Base-by-base conservation (phyloP, 1,140 invertebrate species). In the Solenopsis invicta region DNA sequence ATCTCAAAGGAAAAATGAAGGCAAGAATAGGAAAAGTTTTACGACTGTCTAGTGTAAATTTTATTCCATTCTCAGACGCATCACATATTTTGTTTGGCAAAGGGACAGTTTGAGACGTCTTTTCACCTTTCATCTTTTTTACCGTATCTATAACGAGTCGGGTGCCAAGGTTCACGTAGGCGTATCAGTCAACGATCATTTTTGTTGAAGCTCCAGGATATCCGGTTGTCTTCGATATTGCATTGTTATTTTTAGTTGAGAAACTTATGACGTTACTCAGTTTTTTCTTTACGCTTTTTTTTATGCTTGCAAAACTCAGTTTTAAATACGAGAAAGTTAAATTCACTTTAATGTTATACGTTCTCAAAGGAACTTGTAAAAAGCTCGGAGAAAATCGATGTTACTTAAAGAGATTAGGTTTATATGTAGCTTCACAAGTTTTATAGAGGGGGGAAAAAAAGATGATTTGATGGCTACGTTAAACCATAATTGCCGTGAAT, bases 271-370 rank as follows among this genome's bases (percentile, higher is more conserved):
- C 5, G 5, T 37, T 16, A 3, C 1, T 1, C n/a, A 6, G 18
- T 4, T 52, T 84, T 50, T 34, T 54, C 4, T 29, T 29, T 2
- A 29, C 0, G 2, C 29, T 29, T 29, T 29, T 29, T 29, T 29
- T 29, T 6, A 24, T 24, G 21, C 50, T 48, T 37, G 41, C 21
- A 21, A 21, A 62, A 45, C 13, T 61, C 37, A 4, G 24, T 67
- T 41, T 67, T 41, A 69, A 81, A 41, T 56, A 56, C 24, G 48
- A n/a, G 48, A 71, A 69, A 69, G 62, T 54, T 69, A 24, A 67
- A 52, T 37, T 54, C 52, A 54, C 8, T 54, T 81, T 54, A 69
- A 24, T 81, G 54, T 71, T 41, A n/a, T n/a, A 48, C 54, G 21
- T 67, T 48, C n/a, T 18, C 4, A 10, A 37, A 37, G 4, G 12